A percentile compares a stretch with the other conserved stretches of the same genome.
phyloP scores from a whole-genome alignment of 2,797 vertebrate genomes.

The Prunella strophiata region DNA sequence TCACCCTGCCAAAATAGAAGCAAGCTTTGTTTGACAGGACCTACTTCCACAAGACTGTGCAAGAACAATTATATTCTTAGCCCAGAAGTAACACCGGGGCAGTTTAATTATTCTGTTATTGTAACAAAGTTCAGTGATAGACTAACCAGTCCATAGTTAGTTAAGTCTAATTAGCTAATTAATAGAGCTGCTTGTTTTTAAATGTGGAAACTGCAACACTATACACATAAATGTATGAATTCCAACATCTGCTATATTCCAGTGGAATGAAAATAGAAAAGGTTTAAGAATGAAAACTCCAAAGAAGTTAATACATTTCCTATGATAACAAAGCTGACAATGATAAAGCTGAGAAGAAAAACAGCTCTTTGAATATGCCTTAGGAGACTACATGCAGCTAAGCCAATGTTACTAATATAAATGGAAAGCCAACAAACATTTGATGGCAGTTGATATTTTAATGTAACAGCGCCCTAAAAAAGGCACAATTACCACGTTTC shows the following conservation, averaged over 20 bases:
- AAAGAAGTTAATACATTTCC: background rate
- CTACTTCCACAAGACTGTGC: background rate
- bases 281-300: background rate
- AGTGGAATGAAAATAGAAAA: background rate
- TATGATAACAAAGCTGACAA: background rate
- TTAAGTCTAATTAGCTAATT: background rate
- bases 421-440: background rate
- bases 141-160: background rate
- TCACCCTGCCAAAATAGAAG: background rate
- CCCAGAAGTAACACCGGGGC: background rate
- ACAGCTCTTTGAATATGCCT: background rate
- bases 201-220: background rate
- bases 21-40: background rate
- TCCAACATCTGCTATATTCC: background rate
- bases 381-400: background rate
- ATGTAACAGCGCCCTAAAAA: background rate
- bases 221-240: background rate
- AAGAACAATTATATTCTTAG: background rate
- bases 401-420: background rate
- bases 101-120: background rate
- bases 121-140: background rate
- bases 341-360: background rate
- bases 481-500: background rate
- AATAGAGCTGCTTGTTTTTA: background rate
- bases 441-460: background rate